A percentile compares a stretch with the other conserved stretches of the same genome.
These are phyloP conservation scores for Meriones psammophilus DNA, from an alignment of 2,797 vertebrate species.

Conservation along the genomic window DNA sequence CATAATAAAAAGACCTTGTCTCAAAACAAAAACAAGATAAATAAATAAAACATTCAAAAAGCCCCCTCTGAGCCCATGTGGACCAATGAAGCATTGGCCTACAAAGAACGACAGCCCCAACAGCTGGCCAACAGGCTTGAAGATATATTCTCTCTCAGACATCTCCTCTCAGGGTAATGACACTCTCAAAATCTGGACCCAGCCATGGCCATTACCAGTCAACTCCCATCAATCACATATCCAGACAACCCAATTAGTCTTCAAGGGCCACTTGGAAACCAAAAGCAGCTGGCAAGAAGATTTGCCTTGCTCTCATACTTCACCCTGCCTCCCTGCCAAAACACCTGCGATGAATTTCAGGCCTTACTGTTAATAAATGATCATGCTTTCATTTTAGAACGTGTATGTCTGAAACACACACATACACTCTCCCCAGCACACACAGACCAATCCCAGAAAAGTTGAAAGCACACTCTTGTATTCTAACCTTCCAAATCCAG, in stretches of 20 bases:
- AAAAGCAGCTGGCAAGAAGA: background rate
- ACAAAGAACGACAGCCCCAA: background rate
- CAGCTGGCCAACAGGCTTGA: background rate
- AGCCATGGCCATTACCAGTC: background rate
- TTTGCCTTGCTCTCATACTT: background rate
- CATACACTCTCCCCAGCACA: background rate
- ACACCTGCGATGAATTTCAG: background rate
- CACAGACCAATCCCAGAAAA: background rate
- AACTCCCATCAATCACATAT: background rate
- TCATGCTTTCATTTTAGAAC: background rate
- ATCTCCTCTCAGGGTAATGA: slow-evolving; percentile 28
- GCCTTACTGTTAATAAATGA: background rate
- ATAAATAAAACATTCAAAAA: background rate
- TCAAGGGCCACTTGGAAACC: slow-evolving; percentile 21
- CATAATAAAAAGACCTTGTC: background rate
- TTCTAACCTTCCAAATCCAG: slow-evolving; percentile 42
- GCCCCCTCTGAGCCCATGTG: background rate
- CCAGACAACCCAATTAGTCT: background rate
- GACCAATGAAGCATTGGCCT: background rate
- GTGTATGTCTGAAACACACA: background rate
- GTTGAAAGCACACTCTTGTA: slow-evolving; percentile 29
- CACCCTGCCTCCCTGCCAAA: background rate
- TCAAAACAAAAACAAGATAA: background rate
- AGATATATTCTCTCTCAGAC: slow-evolving; percentile 12
- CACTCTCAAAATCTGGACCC: slow-evolving; percentile 32